phyloP scores from a whole-genome alignment of 2,113 vertebrate species.

The Mixornis gularis region DNA sequence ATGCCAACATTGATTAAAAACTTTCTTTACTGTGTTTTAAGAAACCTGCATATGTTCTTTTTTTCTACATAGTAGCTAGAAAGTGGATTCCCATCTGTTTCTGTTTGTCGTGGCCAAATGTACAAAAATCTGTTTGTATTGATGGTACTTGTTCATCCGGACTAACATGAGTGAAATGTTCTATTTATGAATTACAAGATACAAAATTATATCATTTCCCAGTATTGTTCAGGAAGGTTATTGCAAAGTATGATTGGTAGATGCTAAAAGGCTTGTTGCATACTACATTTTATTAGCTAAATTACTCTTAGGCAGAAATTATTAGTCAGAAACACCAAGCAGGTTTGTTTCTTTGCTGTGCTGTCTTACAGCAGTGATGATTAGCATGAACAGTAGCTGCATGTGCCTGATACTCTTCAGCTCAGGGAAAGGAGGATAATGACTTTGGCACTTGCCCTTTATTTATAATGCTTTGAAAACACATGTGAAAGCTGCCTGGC shows the following conservation, averaged over 20 bases:
- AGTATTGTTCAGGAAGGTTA: background rate
- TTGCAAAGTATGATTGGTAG: background rate
- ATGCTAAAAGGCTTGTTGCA: background rate
- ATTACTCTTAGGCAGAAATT: background rate
- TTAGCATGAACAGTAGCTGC: constrained; percentile 6
- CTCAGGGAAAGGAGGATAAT: background rate
- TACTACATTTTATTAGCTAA: background rate
- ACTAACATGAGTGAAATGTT: background rate
- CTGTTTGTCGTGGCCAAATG: constrained; percentile 23
- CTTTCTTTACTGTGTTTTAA: constrained; percentile 1
- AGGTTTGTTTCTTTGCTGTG: background rate
- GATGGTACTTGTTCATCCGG: background rate
- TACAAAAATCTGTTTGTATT: constrained; percentile 30
- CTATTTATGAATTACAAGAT: background rate
- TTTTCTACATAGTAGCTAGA: background rate
- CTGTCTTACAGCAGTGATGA: background rate
- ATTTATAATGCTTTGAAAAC: constrained; percentile 26
- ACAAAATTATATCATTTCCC: background rate
- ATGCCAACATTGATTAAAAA: constrained; percentile 23
- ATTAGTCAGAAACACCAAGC: background rate
- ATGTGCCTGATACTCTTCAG: constrained; percentile 25
- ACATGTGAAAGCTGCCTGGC: background rate
- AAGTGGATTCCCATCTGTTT: background rate
- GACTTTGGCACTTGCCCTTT: constrained; percentile 15
- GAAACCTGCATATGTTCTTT: constrained; percentile 16